These are phyloP conservation scores for Engystomops pustulosus DNA, from an alignment of 2,113 vertebrate species.

Conservation along the genomic window DNA sequence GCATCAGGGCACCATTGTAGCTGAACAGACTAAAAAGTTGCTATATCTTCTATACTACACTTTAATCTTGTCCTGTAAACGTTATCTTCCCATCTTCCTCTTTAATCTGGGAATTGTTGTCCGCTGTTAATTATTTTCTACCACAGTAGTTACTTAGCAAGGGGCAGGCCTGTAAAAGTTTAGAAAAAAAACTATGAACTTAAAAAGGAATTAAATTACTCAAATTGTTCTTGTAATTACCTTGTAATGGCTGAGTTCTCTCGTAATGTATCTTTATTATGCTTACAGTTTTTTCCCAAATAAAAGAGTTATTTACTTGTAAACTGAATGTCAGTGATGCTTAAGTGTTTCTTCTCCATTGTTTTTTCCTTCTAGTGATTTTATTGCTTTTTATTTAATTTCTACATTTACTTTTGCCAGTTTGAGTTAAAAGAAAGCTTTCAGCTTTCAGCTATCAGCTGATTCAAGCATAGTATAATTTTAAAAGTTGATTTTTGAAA, in stretches of 20 bases:
- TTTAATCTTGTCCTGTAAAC: not conserved
- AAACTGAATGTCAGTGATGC: constrained; percentile 13
- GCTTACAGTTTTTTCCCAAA: not conserved
- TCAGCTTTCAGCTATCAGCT: no score
- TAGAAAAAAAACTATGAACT: constrained; percentile 22
- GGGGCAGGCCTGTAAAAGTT: not conserved
- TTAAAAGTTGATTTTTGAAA: no score
- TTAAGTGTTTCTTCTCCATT: not conserved
- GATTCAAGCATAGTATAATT: no score
- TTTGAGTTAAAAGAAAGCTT: not conserved
- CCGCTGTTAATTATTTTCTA: constrained; percentile 3
- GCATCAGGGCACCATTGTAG: not conserved
- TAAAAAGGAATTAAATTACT: constrained; percentile 29
- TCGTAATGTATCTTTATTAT: constrained; percentile 37
- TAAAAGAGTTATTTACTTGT: constrained; percentile 34
- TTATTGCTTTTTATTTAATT: not conserved
- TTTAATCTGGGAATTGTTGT: not conserved
- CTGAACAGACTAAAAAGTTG: not conserved
- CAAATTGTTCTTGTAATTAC: constrained; percentile 41
- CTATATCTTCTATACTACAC: not conserved
- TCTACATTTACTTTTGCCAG: not conserved
- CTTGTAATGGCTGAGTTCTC: constrained; percentile 25
- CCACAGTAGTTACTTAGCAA: constrained; percentile 7
- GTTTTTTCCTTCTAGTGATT: not conserved
- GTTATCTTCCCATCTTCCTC: not conserved